These are phyloP conservation scores for Saxidomus purpurata DNA, from an alignment of 1,140 invertebrate species.

Conservation along the genomic window DNA sequence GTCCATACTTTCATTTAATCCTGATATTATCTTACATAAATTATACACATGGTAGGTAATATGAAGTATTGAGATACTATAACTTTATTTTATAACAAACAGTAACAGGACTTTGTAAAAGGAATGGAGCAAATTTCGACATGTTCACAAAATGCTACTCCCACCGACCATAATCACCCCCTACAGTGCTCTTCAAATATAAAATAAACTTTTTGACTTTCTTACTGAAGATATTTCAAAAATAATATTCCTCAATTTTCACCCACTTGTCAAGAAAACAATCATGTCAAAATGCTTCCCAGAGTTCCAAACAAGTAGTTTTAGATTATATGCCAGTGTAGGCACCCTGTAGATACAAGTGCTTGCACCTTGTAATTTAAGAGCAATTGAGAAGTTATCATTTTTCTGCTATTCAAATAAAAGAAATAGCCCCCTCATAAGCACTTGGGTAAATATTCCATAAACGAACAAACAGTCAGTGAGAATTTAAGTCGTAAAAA, in stretches of 20 bases:
- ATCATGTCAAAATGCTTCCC: background rate
- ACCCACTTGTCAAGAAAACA: slow-evolving; percentile 15
- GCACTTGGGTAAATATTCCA: slow-evolving; percentile 26
- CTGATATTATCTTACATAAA: too few relatives aligned
- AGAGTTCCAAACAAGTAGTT: too few relatives aligned
- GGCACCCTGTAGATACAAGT: background rate
- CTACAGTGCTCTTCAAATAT: background rate
- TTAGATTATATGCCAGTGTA: background rate
- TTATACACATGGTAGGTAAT: too few relatives aligned
- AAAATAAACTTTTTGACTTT: background rate
- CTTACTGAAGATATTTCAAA: background rate
- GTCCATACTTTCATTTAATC: too few relatives aligned
- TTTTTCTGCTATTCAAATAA: slow-evolving; percentile 29
- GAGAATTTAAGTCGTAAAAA: background rate
- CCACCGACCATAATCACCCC: background rate
- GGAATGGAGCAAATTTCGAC: background rate
- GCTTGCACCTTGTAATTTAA: background rate
- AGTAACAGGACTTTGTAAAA: background rate
- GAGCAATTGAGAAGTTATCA: slow-evolving; percentile 24
- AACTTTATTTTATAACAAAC: too few relatives aligned
- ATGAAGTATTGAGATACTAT: too few relatives aligned
- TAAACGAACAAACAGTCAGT: slow-evolving; percentile 2
- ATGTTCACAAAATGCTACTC: too few relatives aligned
- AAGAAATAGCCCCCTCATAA: background rate
- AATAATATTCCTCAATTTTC: background rate